Base-by-base conservation (phyloP, 2,113 vertebrate species). In the Dicrurus megarhynchus region DNA sequence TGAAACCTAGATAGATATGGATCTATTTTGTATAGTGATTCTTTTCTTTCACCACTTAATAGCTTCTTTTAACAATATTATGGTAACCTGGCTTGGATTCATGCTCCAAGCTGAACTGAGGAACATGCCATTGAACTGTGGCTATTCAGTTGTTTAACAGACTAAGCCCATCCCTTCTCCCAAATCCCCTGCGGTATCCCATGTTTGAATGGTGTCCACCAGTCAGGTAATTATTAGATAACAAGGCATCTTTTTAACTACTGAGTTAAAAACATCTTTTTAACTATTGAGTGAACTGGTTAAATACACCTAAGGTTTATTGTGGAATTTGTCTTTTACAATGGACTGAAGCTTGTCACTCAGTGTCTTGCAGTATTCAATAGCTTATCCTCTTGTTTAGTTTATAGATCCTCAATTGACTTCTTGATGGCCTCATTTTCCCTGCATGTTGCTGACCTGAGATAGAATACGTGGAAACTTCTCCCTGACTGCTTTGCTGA, bases 401-500 rank as follows among this genome's bases (percentile, higher is more conserved):
- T 92, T 90, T 89, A 81, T 81, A 84, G 89, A 77, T 93, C 56
- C 77, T 84, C 57, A 76, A 1, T 22, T 76, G 70, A 90, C 53
- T 59, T 79, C 78, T 73, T 2, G 9, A 41, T 71, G 60, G 64
- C 55, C 59, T 88, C 46, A 13, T 94, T 85, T 71, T 80, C 55
- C 30, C 55, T n/a, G 46, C 26, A 17, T 52, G 42, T 59, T 81
- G 63, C 65, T 89, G 56, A 46, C 41, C 50, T 84, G 76, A 70
- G 71, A 46, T 52, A 47, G 47, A 73, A 65, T 41, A 52, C 23
- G 21, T 30, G 30, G 23, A 74, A 81, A 53, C 71, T 65, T 68
- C 33, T 86, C 18, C 19, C 46, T 65, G 28, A 30, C 32, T 90
- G 35, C 47, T 87, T 70, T 92, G 42, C 30, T 67, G 33, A 5